Evolutionary conservation across 2,797 vertebrate species (phyloP).

Genomic region (Mionectes olivaceus): DNA sequence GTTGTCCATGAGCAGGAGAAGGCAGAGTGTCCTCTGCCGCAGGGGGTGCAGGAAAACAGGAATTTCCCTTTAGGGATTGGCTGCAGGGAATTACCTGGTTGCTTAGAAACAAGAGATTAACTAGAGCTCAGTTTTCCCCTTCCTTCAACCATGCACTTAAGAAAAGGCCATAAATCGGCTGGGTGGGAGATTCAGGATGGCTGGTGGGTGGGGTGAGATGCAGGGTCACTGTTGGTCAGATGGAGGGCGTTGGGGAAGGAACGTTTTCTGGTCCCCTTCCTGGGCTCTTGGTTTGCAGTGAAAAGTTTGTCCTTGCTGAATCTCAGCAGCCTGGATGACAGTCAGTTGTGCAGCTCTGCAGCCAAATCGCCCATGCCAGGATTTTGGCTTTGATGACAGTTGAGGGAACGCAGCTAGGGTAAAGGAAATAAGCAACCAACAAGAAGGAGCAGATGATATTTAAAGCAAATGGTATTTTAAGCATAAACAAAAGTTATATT

Average conservation of each 20-base stretch:
- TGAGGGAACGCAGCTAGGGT: neutral
- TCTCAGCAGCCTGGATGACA: neutral
- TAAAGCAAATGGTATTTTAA: conserved; percentile 1
- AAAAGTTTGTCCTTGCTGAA: neutral
- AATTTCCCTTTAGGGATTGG: conserved; percentile 29
- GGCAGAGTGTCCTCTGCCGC: neutral
- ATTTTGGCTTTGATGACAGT: neutral
- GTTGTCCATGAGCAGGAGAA: neutral
- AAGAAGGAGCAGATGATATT: neutral
- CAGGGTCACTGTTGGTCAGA: neutral
- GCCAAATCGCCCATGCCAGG: fast-evolving
- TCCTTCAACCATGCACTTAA: neutral
- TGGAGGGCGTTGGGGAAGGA: neutral
- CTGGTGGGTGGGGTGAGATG: fast-evolving
- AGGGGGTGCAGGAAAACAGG: conserved; percentile 1
- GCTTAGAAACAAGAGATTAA: conserved; percentile 62
- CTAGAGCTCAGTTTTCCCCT: conserved; percentile 38
- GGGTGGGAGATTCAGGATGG: neutral
- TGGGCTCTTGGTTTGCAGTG: neutral
- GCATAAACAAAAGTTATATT: neutral
- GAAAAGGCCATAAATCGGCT: neutral
- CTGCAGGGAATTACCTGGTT: conserved; percentile 62
- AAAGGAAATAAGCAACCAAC: neutral
- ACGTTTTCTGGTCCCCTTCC: neutral
- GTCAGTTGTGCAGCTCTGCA: fast-evolving